Evolutionary conservation across 2,113 vertebrate genomes (phyloP).

Genomic region (Melanerpes aurifrons): DNA sequence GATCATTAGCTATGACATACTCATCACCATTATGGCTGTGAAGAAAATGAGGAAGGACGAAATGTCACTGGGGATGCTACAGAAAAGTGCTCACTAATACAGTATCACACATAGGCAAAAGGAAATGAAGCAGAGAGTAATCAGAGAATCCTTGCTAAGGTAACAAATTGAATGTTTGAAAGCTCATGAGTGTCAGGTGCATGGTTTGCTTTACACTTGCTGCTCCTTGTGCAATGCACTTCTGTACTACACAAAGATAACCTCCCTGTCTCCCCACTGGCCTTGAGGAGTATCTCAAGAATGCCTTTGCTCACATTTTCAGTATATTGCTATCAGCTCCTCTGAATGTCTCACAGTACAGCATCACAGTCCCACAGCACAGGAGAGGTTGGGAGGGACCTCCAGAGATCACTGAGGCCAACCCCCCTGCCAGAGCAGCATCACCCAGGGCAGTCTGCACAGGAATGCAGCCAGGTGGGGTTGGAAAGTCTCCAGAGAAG

Average conservation of each 20-base stretch:
- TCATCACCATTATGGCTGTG: neutral
- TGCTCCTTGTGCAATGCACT: neutral
- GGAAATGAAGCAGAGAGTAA: neutral
- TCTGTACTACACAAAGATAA: neutral
- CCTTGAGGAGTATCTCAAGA: neutral
- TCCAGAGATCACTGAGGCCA: no score
- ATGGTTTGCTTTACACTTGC: neutral
- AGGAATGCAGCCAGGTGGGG: no score
- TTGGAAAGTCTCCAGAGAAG: no score
- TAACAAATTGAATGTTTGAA: neutral
- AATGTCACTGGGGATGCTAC: neutral
- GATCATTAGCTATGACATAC: neutral
- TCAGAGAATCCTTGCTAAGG: conserved; percentile 10
- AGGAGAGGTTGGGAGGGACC: no score
- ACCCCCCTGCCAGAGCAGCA: no score
- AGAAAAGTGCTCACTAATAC: neutral
- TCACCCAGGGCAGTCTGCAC: no score
- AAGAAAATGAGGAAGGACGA: neutral
- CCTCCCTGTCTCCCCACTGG: accelerated
- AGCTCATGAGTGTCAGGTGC: neutral
- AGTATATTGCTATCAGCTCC: neutral
- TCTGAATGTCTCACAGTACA: neutral
- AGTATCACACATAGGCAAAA: neutral
- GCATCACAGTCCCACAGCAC: no score
- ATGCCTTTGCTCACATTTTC: neutral